These are phyloP conservation scores for Sebastes trivittatus DNA, from an alignment of 2,797 vertebrate genomes.

Conservation along the genomic window DNA sequence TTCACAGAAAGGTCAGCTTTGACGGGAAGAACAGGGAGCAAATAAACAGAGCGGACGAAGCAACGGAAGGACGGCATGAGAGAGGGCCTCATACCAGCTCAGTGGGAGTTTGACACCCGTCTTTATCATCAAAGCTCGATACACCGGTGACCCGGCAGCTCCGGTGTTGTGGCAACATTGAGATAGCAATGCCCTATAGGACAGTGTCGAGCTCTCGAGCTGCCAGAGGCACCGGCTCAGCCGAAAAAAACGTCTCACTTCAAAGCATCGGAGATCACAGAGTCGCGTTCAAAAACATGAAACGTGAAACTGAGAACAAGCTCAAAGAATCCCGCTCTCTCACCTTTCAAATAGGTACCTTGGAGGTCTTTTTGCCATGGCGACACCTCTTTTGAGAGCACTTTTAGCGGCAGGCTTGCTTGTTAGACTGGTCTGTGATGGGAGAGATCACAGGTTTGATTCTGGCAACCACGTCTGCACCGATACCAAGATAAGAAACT, in stretches of 20 bases:
- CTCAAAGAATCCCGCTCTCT: conserved; percentile 62
- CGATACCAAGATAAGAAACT: not conserved
- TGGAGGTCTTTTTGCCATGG: conserved; percentile 30
- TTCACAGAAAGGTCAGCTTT: conserved; percentile 39
- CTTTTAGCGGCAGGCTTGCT: not conserved
- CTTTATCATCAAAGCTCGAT: conserved; percentile 50
- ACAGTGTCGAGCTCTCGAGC: conserved; percentile 10
- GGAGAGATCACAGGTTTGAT: conserved; percentile 21
- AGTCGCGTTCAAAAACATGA: conserved; percentile 63
- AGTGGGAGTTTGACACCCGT: conserved; percentile 37
- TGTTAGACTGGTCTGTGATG: conserved; percentile 26
- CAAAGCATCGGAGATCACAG: conserved; percentile 71
- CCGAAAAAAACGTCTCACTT: conserved; percentile 58
- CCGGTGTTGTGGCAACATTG: conserved; percentile 64
- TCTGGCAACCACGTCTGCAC: not conserved
- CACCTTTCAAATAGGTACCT: conserved; percentile 64
- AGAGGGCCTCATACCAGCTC: conserved; percentile 24
- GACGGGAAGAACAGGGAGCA: conserved; percentile 25
- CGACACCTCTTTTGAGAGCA: conserved; percentile 32
- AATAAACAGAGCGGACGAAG: conserved; percentile 19
- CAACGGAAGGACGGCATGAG: not conserved
- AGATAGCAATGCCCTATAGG: conserved; percentile 20
- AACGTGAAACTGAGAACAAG: conserved; percentile 65
- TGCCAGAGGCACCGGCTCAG: conserved; percentile 42
- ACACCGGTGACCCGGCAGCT: conserved; percentile 26